phyloP scores from a whole-genome alignment of 2,797 vertebrate species.

The Lagothrix lagotricha region DNA sequence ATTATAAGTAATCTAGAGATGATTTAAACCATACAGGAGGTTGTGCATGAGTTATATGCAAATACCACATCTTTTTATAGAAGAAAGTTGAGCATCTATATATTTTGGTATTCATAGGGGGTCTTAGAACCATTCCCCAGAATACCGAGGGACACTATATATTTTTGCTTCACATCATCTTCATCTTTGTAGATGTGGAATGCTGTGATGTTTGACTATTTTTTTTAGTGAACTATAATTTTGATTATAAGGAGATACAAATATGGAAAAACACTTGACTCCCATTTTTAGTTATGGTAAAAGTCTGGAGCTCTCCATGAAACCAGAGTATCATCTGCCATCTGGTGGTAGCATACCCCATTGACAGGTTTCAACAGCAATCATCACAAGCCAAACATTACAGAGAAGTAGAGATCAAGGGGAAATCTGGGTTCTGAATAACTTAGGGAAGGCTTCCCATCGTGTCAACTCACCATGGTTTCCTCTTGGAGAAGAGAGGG shows the following conservation, averaged over 20 bases:
- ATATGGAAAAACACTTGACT: conserved; percentile 37
- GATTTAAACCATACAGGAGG: neutral
- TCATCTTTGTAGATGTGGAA: neutral
- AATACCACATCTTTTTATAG: neutral
- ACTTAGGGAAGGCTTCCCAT: neutral
- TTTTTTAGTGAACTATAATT: conserved; percentile 56
- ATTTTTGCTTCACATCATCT: neutral
- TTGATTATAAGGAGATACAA: conserved; percentile 64
- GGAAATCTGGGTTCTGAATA: neutral
- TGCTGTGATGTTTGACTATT: conserved; percentile 17
- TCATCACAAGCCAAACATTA: neutral
- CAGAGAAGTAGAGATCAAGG: neutral
- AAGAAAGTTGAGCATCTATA: neutral
- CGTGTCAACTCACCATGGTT: neutral
- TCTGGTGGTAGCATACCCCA: conserved; percentile 58
- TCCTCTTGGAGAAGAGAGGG: neutral
- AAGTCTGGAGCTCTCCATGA: neutral
- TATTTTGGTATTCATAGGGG: neutral
- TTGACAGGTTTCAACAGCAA: neutral
- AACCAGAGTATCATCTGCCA: neutral
- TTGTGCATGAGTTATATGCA: neutral
- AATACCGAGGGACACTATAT: neutral
- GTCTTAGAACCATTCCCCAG: neutral
- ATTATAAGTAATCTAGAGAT: neutral
- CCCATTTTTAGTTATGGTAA: conserved; percentile 17